Conservation (phyloP, 2,888 invertebrate genomes). For the Pseudanteris insignis region DNA sequence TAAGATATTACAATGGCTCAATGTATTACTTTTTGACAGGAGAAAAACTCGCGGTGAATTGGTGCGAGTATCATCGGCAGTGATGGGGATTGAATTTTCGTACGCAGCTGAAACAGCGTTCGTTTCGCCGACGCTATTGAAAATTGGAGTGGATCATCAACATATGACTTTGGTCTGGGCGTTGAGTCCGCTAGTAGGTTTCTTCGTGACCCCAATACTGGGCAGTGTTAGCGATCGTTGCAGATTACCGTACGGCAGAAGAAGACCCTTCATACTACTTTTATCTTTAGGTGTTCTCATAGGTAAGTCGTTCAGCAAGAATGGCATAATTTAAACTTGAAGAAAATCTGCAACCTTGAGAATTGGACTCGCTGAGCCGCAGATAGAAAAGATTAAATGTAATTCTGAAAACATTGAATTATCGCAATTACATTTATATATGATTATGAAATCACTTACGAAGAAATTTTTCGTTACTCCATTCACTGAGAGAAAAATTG, state of each 20-base stretch:
- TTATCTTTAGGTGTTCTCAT: slow-evolving; percentile 89
- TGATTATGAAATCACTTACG: too few species aligned
- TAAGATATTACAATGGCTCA: too few species aligned
- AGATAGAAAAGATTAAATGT: too few species aligned
- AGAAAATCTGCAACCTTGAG: slow-evolving; percentile 38
- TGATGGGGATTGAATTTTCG: slow-evolving; percentile 97
- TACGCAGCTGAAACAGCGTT: slow-evolving; percentile 98
- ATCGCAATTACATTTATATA: too few species aligned
- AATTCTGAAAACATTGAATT: too few species aligned
- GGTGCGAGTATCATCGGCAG: slow-evolving; percentile 89
- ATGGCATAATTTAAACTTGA: slow-evolving; percentile 38
- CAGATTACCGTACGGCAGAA: slow-evolving; percentile 79
- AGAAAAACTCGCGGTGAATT: slow-evolving; percentile 82
- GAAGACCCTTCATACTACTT: slow-evolving; percentile 90
- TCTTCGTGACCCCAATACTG: slow-evolving; percentile 91
- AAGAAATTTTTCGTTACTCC: too few species aligned
- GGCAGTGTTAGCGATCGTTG: slow-evolving; percentile 94
- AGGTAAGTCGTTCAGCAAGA: slow-evolving; percentile 69
- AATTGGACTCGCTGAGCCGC: slow-evolving; percentile 1
- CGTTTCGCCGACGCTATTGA: slow-evolving; percentile 91
- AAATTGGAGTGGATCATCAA: slow-evolving; percentile 90
- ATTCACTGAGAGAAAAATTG: too few species aligned
- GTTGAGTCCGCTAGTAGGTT: slow-evolving; percentile 90
- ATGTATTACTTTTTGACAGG: slow-evolving; percentile 69
- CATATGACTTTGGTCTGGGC: slow-evolving; percentile 98